These are phyloP conservation scores for Pherbina coryleti DNA, from an alignment of 2,888 invertebrate genomes.

Conservation along the genomic window DNA sequence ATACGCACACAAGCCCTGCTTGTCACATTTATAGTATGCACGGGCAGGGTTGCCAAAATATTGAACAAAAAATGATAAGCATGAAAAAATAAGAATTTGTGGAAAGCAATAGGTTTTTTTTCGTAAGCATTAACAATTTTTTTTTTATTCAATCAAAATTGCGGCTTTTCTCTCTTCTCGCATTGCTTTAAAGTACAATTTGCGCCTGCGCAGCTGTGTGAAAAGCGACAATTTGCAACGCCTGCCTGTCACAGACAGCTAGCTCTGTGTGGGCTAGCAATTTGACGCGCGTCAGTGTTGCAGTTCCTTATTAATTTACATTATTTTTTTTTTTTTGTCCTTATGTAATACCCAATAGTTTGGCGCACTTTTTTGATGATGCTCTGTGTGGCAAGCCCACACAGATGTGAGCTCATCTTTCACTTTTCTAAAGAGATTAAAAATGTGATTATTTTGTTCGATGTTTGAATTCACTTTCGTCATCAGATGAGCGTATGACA, in stretches of 20 bases:
- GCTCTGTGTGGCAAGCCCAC: not conserved
- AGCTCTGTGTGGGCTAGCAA: not conserved
- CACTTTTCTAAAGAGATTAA: not conserved
- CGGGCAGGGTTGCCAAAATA: not conserved
- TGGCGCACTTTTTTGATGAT: not conserved
- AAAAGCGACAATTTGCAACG: constrained; percentile 12
- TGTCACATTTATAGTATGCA: not conserved
- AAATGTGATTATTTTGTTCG: not conserved
- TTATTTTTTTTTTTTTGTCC: not conserved
- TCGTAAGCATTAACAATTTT: not conserved
- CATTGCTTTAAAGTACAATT: not conserved
- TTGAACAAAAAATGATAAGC: not conserved
- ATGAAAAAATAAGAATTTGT: not conserved
- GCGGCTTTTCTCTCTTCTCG: not conserved
- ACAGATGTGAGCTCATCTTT: not conserved
- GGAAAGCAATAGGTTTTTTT: not conserved
- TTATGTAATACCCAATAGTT: not conserved
- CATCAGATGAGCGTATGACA: no score
- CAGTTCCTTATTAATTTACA: not conserved
- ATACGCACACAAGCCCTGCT: not conserved
- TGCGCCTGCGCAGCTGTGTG: constrained; percentile 14
- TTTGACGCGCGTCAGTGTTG: not conserved
- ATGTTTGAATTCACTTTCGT: no score
- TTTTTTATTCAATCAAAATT: not conserved
- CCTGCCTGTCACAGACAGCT: constrained; percentile 8